Base-by-base conservation (phyloP, 2,797 vertebrate species). In the Alauda arvensis region DNA sequence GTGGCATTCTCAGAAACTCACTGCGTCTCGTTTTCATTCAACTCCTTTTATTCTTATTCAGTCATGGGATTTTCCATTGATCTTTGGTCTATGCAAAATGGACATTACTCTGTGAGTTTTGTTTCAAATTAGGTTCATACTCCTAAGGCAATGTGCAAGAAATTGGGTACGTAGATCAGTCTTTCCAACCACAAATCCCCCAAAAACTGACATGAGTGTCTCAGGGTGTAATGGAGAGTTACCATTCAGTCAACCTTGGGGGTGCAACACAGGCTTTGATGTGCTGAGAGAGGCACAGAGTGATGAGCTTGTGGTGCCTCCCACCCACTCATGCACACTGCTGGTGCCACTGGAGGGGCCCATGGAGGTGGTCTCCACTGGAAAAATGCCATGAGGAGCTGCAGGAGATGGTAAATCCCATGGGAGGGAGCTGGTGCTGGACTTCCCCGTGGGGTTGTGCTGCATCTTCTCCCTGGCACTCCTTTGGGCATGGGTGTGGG, bases 151-250 rank as follows among this genome's bases (percentile, higher is more conserved):
- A 28, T 26, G 56, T 34, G 11, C 77, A 91, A 76, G 67, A 90
- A 72, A 85, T 76, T 31, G 31, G 13, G 16, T 31, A 10, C 1
- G 37, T 45, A n/a, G 18, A 9, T 55, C 28, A 79, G 65, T 49
- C 75, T 95, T 89, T 87, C 57, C 52, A 79, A 65, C 89, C 85
- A 86, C 72, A 93, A 84, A 85, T 67, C 74, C 37, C 48, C 52
- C 69, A 9, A 11, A 85, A 80, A 62, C 51, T 6, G 0, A 34
- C 20, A 26, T 0, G 1, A 55, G 18, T 9, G 2, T 66, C 40
- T 81, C 26, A 14, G 56, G 46, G 65, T 71, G 59, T 77, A 89
- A 92, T n/a, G 39, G 53, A 46, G 79, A 88, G 80, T 56, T 43
- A 42, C 52, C 63, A 20, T 72, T 83, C 56, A 70, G 71, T 60